phyloP scores from a whole-genome alignment of 2,113 vertebrate genomes.

The Typhlomys cinereus region DNA sequence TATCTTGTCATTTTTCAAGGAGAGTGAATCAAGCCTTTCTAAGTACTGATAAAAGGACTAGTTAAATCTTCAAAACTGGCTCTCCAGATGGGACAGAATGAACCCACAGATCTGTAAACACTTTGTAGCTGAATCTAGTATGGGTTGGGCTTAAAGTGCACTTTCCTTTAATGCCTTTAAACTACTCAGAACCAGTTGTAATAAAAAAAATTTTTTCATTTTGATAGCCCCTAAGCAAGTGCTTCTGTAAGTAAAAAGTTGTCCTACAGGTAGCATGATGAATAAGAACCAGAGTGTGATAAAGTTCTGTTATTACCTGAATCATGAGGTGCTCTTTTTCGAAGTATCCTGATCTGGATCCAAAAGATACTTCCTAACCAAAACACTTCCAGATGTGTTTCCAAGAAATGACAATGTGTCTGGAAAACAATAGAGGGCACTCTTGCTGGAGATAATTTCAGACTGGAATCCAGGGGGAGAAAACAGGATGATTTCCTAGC shows the following conservation, averaged over 20 bases:
- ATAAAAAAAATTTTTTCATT: neutral
- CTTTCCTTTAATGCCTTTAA: neutral
- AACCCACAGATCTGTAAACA: neutral
- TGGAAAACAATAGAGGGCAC: neutral
- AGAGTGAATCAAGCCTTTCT: neutral
- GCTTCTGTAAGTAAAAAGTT: neutral
- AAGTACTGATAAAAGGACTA: neutral
- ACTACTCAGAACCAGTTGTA: neutral
- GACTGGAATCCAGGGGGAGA: neutral
- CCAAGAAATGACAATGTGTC: no score
- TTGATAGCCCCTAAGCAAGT: neutral
- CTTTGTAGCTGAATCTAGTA: neutral
- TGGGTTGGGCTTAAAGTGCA: neutral
- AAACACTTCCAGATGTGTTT: neutral
- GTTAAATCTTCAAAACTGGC: neutral
- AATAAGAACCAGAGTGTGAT: neutral
- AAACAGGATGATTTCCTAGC: neutral
- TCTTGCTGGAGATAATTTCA: neutral
- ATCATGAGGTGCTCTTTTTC: no score
- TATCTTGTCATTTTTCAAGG: neutral
- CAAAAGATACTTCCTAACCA: neutral
- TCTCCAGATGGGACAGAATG: neutral
- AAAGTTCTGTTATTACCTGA: rapidly evolving
- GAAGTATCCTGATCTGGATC: neutral
- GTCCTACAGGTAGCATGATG: neutral